Evolutionary conservation across 2,888 invertebrate genomes (phyloP).

Genomic region (Nasonia oneida): DNA sequence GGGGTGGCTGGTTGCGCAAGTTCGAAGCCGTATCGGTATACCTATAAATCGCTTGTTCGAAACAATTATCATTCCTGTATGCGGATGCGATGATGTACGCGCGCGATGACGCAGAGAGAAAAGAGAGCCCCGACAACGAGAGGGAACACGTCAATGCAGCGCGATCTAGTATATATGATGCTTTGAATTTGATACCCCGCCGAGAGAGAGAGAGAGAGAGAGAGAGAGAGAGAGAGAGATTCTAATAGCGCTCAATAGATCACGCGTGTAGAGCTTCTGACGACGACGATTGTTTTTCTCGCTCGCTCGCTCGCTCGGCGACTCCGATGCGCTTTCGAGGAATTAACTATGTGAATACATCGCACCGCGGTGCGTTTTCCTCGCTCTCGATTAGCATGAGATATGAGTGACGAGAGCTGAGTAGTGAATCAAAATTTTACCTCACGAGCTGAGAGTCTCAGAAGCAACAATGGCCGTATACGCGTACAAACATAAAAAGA

Average conservation of each 20-base stretch:
- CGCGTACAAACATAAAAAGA: background rate
- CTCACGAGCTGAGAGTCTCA: background rate
- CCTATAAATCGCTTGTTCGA: slow-evolving; percentile 4
- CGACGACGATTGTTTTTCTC: slow-evolving; percentile 1
- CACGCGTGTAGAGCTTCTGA: background rate
- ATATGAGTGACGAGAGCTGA: background rate
- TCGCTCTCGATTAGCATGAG: background rate
- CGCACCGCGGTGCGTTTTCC: background rate
- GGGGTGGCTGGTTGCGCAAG: background rate
- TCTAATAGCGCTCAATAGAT: slow-evolving; percentile 7
- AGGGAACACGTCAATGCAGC: slow-evolving; percentile 20
- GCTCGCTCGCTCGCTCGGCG: background rate
- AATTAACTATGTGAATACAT: background rate
- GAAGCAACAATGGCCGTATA: no score
- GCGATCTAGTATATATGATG: background rate
- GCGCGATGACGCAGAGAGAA: background rate
- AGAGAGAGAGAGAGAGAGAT: background rate
- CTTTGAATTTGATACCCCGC: slow-evolving; percentile 13
- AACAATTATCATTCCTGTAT: slow-evolving; percentile 27
- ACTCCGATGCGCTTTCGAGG: background rate
- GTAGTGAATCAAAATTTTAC: background rate
- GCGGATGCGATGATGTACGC: background rate
- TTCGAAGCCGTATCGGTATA: background rate
- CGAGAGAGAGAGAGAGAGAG: no score
- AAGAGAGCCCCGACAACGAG: background rate